Base-by-base conservation (phyloP, 1,140 invertebrate species). In the Xylocopa sonorina region DNA sequence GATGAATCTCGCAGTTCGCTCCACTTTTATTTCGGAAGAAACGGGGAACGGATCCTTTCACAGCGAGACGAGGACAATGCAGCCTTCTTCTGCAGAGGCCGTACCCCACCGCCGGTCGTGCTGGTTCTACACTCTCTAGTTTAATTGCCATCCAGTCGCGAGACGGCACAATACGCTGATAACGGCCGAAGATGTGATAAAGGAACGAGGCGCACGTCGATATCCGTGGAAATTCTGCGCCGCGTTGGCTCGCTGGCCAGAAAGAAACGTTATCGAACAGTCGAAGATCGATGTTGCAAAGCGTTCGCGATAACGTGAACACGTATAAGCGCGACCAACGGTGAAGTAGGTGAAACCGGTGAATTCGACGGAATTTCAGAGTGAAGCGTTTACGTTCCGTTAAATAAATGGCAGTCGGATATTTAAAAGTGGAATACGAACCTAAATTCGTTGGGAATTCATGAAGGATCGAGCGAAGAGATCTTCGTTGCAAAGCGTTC, bases 61-160 rank as follows among this genome's bases (percentile, higher is more conserved):
- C 41, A 43, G 24, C 4, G 10, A 51, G 55, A 16, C 21, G 69
- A 64, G 46, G 68, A 83, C 81, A 74, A 78, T 63, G 68, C 62
- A 64, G 68, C 81, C 64, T 74, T 83, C 69, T 51, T 72, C 63
- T 27, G 41, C 75, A 83, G 76, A 83, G 24, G 58, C 68, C 58
- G 29, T 9, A 50, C 38, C 72, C 46, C 3, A 1, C 46, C 46
- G n/a, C n/a, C n/a, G n/a, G n/a, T n/a, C n/a, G n/a, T n/a, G n/a
- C n/a, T n/a, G n/a, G 6, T 38, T 71, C 53, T 68, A 50, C 63
- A 29, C 63, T 53, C 63, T 29, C 27, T 27, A 18, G 27, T 78
- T 53, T 62, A 63, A 73, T 71, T 83, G 55, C 55, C 78, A 71
- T 68, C 69, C 46, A 1, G 43, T n/a, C 53, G 55, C 55, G 50